Conservation (phyloP, 2,113 vertebrate genomes). For the Garra rufa region DNA sequence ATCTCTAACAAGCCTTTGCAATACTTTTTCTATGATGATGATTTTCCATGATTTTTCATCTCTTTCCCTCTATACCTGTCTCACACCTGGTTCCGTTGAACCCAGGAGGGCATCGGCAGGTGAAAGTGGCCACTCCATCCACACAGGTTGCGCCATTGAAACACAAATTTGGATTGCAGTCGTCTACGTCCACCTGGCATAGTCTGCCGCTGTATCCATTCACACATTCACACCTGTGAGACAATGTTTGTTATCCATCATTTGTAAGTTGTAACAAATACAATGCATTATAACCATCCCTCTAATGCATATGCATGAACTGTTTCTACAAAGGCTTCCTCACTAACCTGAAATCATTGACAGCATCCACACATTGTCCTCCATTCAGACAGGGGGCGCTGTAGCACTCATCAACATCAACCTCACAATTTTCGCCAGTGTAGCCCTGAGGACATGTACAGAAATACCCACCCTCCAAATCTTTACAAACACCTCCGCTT, state of each 20-base stretch:
- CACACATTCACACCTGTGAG: slow-evolving; percentile 86
- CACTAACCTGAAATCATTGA: slow-evolving; percentile 87
- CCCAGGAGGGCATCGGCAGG: slow-evolving; percentile 94
- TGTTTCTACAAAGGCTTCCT: neutral
- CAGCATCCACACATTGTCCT: slow-evolving; percentile 85
- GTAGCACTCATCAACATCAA: slow-evolving; percentile 88
- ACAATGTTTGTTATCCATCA: neutral
- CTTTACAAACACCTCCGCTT: slow-evolving; percentile 88
- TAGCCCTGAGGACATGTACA: slow-evolving; percentile 89
- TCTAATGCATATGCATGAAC: slow-evolving; percentile 1
- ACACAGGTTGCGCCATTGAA: slow-evolving; percentile 90
- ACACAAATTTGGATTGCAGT: slow-evolving; percentile 91
- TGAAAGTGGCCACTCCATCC: slow-evolving; percentile 86
- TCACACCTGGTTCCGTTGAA: slow-evolving; percentile 99
- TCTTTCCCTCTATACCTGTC: slow-evolving; percentile 89
- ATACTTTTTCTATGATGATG: neutral
- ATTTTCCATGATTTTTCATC: slow-evolving; percentile 6
- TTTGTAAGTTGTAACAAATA: neutral
- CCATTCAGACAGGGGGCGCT: slow-evolving; percentile 90
- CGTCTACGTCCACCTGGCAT: slow-evolving; percentile 90
- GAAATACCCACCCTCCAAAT: slow-evolving; percentile 82
- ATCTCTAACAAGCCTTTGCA: neutral
- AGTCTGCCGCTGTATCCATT: slow-evolving; percentile 83
- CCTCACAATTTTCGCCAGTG: slow-evolving; percentile 85
- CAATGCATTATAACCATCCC: neutral